Percentiles rank a stretch among this genome's conserved stretches.
phyloP scores from a whole-genome alignment of 2,888 invertebrate genomes.

The Eumacrocentrus americanus region DNA sequence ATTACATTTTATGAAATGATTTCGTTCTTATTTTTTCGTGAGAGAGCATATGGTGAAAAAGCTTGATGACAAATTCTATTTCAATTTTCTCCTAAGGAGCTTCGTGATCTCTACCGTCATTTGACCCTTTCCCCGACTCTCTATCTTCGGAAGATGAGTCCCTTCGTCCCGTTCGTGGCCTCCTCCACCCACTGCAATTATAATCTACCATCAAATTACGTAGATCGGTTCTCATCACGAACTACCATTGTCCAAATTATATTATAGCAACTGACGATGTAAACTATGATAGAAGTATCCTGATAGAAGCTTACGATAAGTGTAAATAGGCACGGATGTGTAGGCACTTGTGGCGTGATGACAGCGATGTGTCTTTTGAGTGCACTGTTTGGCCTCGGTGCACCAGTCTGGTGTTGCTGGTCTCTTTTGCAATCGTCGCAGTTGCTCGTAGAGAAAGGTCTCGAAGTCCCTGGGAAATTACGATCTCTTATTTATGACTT shows the following conservation, averaged over 20 bases:
- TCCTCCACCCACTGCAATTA: constrained; percentile 60
- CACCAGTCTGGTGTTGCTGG: constrained; percentile 62
- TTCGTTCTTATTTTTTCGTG: too few relatives aligned
- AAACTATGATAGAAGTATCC: neutral
- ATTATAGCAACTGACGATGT: too few relatives aligned
- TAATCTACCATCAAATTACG: constrained; percentile 58
- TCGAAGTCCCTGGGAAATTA: constrained; percentile 68
- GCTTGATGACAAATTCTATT: neutral
- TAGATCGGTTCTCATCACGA: constrained; percentile 45
- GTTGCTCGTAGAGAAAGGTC: constrained; percentile 85
- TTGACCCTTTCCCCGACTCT: constrained; percentile 56
- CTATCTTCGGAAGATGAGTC: constrained; percentile 58
- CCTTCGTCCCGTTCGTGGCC: constrained; percentile 51
- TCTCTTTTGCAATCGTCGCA: constrained; percentile 77
- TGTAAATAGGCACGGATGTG: constrained; percentile 75
- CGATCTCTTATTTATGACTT: too few relatives aligned
- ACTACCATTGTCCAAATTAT: too few relatives aligned
- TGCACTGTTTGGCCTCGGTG: constrained; percentile 82
- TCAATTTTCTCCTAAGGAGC: neutral
- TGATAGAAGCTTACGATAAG: constrained; percentile 52
- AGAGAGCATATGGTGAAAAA: too few relatives aligned
- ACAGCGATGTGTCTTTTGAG: constrained; percentile 86
- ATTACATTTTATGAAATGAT: too few relatives aligned
- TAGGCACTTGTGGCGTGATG: constrained; percentile 91
- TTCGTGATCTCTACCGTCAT: constrained; percentile 52